phyloP scores from a whole-genome alignment of 2,797 vertebrate species.

The Aulostomus chinensis region DNA sequence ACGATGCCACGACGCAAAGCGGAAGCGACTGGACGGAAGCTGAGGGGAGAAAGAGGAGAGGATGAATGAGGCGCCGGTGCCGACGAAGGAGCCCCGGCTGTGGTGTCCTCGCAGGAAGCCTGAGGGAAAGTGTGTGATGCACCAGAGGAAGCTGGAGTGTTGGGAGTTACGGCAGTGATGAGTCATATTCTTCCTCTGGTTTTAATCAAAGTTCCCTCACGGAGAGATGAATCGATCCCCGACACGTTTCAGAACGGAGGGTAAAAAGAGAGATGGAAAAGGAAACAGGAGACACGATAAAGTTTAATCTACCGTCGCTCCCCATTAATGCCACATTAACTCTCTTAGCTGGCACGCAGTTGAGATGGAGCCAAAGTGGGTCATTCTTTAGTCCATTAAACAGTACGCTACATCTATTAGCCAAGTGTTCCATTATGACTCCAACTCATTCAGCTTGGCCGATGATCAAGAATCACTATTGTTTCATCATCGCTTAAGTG shows the following conservation, averaged over 20 bases:
- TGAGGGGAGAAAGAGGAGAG: conserved; percentile 47
- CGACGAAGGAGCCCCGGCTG: too few species aligned
- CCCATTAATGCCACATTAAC: conserved; percentile 20
- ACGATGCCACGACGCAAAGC: conserved; percentile 85
- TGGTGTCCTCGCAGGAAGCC: too few species aligned
- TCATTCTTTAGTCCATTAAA: conserved; percentile 34
- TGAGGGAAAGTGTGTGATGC: too few species aligned
- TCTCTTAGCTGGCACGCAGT: conserved; percentile 6
- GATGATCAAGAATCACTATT: too few species aligned
- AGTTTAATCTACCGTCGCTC: conserved; percentile 28
- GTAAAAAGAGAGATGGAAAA: neutral
- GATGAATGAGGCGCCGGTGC: neutral
- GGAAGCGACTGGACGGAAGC: conserved; percentile 90
- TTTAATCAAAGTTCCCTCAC: conserved; percentile 5
- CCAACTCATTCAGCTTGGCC: neutral
- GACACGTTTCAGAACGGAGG: neutral
- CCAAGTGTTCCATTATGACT: neutral
- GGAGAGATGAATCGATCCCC: neutral
- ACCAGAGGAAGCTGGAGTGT: too few species aligned
- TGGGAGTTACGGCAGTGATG: conserved; percentile 6
- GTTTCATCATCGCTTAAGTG: too few species aligned
- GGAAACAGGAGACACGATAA: conserved; percentile 2
- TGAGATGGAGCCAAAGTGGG: conserved; percentile 19
- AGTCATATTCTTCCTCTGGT: neutral
- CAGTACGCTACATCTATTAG: conserved; percentile 11